Evolutionary conservation across 2,113 vertebrate genomes (phyloP).

Genomic region (Stigmatopora nigra): DNA sequence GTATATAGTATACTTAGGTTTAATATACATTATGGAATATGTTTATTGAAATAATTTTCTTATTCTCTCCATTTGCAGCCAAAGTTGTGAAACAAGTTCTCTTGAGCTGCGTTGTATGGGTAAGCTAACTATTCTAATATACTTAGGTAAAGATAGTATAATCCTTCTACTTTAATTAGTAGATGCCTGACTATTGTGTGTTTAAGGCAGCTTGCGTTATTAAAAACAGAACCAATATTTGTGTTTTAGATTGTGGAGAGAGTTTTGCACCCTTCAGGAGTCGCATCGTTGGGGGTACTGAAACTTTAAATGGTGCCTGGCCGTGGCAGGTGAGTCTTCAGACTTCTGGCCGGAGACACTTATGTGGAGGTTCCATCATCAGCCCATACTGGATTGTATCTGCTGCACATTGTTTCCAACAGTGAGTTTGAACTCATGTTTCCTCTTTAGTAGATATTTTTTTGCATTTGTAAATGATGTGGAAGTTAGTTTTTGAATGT

Average conservation of each 20-base stretch:
- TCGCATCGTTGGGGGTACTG: conserved; percentile 81
- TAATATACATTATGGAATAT: neutral
- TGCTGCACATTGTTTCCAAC: conserved; percentile 82
- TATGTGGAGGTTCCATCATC: conserved; percentile 86
- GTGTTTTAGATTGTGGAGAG: conserved; percentile 70
- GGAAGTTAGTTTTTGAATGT: neutral
- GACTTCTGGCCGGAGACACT: conserved; percentile 54
- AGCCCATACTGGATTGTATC: conserved; percentile 79
- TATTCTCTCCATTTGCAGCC: conserved; percentile 32
- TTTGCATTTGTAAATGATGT: neutral
- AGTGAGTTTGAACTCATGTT: conserved; percentile 61
- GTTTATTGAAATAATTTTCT: neutral
- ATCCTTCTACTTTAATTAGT: too few relatives aligned
- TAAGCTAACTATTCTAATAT: conserved; percentile 30
- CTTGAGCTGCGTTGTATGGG: conserved; percentile 59
- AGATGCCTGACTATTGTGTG: too few relatives aligned
- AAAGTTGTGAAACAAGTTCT: conserved; percentile 22
- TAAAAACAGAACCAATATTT: neutral
- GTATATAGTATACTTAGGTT: neutral
- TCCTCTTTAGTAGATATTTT: neutral
- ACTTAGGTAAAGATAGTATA: neutral
- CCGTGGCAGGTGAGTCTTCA: conserved; percentile 95
- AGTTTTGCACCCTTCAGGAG: conserved; percentile 39
- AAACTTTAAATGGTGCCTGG: conserved; percentile 71
- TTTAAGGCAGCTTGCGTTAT: too few relatives aligned